Percentiles rank a stretch among this genome's conserved stretches.
Evolutionary conservation across 1,140 invertebrate genomes (phyloP).

Genomic region (Leptinotarsa undecemlineata): DNA sequence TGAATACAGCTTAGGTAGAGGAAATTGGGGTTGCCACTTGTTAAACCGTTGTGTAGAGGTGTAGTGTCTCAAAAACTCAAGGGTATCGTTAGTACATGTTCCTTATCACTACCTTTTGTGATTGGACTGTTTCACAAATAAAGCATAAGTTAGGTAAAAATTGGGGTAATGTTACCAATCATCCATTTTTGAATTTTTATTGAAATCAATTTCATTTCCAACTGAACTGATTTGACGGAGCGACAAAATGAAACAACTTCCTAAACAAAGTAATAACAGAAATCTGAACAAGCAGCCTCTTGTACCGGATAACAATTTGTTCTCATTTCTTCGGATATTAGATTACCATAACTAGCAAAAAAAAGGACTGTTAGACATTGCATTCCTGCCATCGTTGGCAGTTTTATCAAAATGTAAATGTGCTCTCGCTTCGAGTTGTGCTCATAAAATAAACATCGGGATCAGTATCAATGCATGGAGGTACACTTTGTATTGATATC

Average conservation of each 20-base stretch:
- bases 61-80: too few species aligned
- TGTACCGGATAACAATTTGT: slow-evolving; percentile 6
- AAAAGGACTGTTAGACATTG: background rate
- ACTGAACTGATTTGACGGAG: background rate
- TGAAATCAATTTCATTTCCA: too few species aligned
- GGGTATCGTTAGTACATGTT: too few species aligned
- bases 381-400: background rate
- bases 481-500: background rate
- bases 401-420: slow-evolving; percentile 4
- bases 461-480: background rate
- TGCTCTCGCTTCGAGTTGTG: slow-evolving; percentile 4
- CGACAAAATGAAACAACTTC: background rate
- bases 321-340: background rate
- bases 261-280: background rate
- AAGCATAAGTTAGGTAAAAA: too few species aligned
- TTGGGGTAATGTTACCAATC: too few species aligned
- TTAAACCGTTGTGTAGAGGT: too few species aligned
- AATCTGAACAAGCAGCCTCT: background rate
- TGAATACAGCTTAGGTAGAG: too few species aligned
- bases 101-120: too few species aligned
- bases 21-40: too few species aligned
- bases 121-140: too few species aligned
- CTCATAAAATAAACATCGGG: slow-evolving; percentile 4
- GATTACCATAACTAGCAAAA: background rate
- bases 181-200: too few species aligned